A percentile compares a stretch with the other conserved stretches of the same genome.
Evolutionary conservation across 2,797 vertebrate species (phyloP).

Genomic region (Sorex maritimensis): DNA sequence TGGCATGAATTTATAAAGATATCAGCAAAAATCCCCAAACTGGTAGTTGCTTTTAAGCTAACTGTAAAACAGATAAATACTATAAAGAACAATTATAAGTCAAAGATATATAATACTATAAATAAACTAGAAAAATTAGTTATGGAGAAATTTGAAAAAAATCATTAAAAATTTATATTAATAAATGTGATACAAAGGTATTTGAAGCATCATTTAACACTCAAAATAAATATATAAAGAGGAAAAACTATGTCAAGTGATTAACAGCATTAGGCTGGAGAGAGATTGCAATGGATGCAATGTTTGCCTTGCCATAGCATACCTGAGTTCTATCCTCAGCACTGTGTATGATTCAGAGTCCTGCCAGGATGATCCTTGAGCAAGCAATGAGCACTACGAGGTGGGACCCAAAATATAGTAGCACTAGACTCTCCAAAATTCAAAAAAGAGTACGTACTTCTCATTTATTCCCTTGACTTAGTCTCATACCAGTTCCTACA

Average conservation of each 20-base stretch:
- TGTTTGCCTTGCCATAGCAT: no score
- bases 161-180: neutral
- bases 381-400: no score
- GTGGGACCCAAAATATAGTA: neutral
- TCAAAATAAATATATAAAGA: no score
- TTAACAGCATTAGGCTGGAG: no score
- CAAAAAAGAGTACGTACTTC: neutral
- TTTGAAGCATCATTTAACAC: neutral
- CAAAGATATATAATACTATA: neutral
- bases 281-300: no score
- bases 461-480: neutral
- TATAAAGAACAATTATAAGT: neutral
- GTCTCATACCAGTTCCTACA: neutral
- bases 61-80: neutral
- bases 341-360: no score
- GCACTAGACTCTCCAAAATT: neutral
- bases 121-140: neutral
- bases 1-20: neutral
- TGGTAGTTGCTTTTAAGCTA: neutral
- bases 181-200: no score
- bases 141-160: neutral
- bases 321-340: no score
- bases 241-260: neutral
- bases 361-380: no score
- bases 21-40: neutral